Percentiles rank a stretch among this genome's conserved stretches.
These are phyloP conservation scores for Gasteruption jaculator DNA, from an alignment of 2,888 invertebrate genomes.

Conservation along the genomic window DNA sequence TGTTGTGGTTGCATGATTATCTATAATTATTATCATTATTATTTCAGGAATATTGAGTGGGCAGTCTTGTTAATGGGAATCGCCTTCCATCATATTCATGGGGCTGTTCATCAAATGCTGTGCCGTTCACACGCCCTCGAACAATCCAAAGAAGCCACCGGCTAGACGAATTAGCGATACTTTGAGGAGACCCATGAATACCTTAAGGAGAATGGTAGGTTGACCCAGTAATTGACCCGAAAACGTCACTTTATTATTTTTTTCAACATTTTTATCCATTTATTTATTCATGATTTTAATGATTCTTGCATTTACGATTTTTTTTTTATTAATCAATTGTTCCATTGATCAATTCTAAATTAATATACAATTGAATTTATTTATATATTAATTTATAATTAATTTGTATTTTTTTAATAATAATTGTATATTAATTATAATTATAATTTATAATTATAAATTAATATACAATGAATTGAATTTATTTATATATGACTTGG, in stretches of 20 bases:
- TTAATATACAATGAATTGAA: too few species aligned
- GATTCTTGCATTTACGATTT: background rate
- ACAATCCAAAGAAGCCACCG: constrained; percentile 95
- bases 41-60: constrained; percentile 85
- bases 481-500: too few species aligned
- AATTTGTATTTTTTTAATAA: too few species aligned
- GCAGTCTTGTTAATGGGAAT: constrained; percentile 89
- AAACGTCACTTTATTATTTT: too few species aligned
- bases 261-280: background rate
- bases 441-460: too few species aligned
- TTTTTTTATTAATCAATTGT: background rate
- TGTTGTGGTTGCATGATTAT: background rate
- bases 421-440: too few species aligned
- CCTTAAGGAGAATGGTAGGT: constrained; percentile 78
- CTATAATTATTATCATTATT: constrained; percentile 13
- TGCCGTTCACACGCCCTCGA: constrained; percentile 98
- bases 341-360: too few species aligned
- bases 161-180: constrained; percentile 92
- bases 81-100: constrained; percentile 90
- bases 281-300: background rate
- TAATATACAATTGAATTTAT: too few species aligned
- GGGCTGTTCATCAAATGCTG: constrained; percentile 98
- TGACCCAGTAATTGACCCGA: too few species aligned
- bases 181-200: constrained; percentile 84
- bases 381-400: too few species aligned